phyloP scores from a whole-genome alignment of 2,888 invertebrate species.

The Cryptocephalus primarius region DNA sequence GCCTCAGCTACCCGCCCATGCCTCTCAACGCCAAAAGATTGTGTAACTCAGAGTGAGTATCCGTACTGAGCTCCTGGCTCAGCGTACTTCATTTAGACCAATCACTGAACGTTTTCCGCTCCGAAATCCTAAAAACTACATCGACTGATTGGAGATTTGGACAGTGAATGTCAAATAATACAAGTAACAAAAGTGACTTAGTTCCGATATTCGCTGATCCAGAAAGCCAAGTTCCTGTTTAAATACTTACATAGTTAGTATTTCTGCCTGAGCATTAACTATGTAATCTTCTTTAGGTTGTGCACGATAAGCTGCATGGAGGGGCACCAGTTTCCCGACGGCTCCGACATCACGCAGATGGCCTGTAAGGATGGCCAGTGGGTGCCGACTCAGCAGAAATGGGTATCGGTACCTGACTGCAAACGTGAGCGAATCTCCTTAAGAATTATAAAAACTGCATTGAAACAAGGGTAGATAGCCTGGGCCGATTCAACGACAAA shows the following conservation, averaged over 20 bases:
- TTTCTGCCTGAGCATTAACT: too few species aligned
- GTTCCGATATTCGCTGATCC: too few species aligned
- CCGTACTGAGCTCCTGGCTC: not conserved
- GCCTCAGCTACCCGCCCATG: constrained; percentile 52
- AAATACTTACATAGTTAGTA: too few species aligned
- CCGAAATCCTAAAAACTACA: too few species aligned
- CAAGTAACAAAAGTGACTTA: too few species aligned
- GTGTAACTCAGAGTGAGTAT: constrained; percentile 51
- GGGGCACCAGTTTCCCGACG: constrained; percentile 63
- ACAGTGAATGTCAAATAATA: too few species aligned
- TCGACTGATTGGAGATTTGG: too few species aligned
- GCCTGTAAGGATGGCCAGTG: constrained; percentile 60
- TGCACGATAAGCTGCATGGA: constrained; percentile 57
- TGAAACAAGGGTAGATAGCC: not conserved
- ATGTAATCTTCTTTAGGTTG: constrained; percentile 37
- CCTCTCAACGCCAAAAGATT: constrained; percentile 53
- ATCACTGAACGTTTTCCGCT: too few species aligned
- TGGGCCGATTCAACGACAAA: too few species aligned
- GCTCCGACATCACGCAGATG: constrained; percentile 55
- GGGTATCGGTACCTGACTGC: constrained; percentile 58
- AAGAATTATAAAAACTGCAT: not conserved
- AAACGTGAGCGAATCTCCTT: constrained; percentile 38
- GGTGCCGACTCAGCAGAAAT: constrained; percentile 53
- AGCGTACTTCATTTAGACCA: not conserved
- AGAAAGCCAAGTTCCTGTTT: too few species aligned